Conservation (phyloP, 2,888 invertebrate species). For the Campoletis raptor region DNA sequence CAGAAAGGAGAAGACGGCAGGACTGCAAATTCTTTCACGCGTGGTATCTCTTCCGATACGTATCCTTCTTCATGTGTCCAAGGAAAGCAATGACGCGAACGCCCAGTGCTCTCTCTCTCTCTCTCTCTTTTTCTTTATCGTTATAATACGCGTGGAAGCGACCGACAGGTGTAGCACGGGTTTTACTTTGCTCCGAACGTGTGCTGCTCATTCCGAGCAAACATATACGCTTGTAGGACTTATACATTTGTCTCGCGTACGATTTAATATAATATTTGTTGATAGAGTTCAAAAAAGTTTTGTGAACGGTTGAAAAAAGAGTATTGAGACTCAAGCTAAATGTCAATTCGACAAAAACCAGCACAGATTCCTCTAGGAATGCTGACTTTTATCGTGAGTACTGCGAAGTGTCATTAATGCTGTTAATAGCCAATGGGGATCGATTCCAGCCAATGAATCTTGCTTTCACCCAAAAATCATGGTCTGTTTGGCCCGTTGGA, state of each 20-base stretch:
- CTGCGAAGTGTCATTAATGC: neutral
- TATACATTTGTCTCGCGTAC: conserved; percentile 4
- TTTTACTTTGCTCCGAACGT: conserved; percentile 58
- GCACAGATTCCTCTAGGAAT: neutral
- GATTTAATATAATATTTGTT: conserved; percentile 41
- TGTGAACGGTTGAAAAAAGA: too few relatives aligned
- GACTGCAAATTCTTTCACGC: conserved; percentile 55
- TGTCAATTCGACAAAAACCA: neutral
- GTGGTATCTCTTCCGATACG: conserved; percentile 31
- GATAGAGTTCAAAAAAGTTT: neutral
- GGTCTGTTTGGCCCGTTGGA: conserved; percentile 22
- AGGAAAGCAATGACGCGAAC: conserved; percentile 65
- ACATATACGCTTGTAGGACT: conserved; percentile 2
- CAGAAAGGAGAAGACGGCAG: conserved; percentile 13
- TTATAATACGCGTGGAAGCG: conserved; percentile 59
- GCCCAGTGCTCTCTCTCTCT: conserved; percentile 46
- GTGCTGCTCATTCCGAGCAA: conserved; percentile 29
- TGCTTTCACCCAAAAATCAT: neutral
- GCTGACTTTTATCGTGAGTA: neutral
- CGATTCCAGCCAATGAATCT: neutral
- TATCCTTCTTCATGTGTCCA: conserved; percentile 51
- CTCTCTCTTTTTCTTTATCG: conserved; percentile 19
- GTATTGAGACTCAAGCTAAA: neutral
- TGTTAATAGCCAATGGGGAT: neutral
- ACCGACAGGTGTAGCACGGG: conserved; percentile 64